Conservation (phyloP, 2,797 vertebrate genomes). For the Squalus acanthias region DNA sequence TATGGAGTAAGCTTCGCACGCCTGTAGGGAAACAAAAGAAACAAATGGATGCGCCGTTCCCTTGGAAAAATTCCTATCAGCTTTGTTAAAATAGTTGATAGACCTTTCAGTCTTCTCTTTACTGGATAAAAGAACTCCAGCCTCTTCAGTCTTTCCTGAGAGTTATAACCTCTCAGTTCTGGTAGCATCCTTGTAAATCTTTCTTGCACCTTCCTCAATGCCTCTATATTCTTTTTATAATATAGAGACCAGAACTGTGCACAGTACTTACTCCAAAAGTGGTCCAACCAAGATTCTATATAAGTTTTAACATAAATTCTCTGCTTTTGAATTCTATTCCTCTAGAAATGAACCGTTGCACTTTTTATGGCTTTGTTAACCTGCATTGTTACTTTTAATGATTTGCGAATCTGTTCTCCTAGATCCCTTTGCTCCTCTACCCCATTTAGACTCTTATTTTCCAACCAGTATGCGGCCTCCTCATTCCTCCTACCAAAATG, state of each 20-base stretch:
- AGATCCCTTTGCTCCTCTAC: not conserved
- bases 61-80: not conserved
- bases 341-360: not conserved
- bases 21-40: slow-evolving; percentile 57
- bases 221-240: not conserved
- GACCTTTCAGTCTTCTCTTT: not conserved
- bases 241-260: not conserved
- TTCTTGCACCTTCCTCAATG: not conserved
- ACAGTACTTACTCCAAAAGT: not conserved
- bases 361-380: not conserved
- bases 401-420: not conserved
- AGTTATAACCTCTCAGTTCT: not conserved
- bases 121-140: not conserved
- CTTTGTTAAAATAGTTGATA: not conserved
- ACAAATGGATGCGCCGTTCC: not conserved
- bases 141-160: not conserved
- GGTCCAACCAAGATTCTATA: not conserved
- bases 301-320: not conserved
- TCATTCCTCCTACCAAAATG: not conserved
- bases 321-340: not conserved
- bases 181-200: not conserved
- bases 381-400: not conserved
- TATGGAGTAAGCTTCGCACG: slow-evolving; percentile 77
- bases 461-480: not conserved
- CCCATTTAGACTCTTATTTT: not conserved